Evolutionary conservation across 2,113 vertebrate species (phyloP).

Genomic region (Mobula birostris): DNA sequence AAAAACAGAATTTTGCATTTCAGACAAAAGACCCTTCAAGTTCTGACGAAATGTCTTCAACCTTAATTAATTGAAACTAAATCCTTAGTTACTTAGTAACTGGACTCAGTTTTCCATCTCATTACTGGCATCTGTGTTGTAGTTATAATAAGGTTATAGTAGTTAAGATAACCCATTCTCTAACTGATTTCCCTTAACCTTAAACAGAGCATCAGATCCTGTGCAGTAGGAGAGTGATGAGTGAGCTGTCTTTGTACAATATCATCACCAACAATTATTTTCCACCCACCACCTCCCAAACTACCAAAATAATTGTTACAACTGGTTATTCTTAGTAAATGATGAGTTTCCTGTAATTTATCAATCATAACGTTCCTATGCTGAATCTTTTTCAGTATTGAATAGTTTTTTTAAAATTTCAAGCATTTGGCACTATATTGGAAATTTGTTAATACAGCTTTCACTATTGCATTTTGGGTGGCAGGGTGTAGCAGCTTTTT

Average conservation of each 20-base stretch:
- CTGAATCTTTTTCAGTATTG: neutral
- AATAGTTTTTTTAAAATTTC: neutral
- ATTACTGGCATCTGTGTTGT: too few species aligned
- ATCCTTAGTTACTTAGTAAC: too few species aligned
- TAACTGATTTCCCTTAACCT: neutral
- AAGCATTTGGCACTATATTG: neutral
- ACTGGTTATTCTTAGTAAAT: conserved; percentile 9
- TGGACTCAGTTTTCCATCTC: too few species aligned
- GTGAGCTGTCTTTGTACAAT: neutral
- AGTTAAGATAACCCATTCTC: neutral
- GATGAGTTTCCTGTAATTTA: neutral
- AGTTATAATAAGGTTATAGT: too few species aligned
- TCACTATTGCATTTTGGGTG: neutral
- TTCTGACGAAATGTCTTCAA: too few species aligned
- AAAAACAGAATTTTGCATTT: too few species aligned
- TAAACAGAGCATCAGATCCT: neutral
- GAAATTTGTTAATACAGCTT: neutral
- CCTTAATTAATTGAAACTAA: too few species aligned
- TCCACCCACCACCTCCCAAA: neutral
- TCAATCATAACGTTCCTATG: neutral
- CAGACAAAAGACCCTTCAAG: too few species aligned
- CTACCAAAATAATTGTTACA: neutral
- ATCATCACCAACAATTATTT: neutral
- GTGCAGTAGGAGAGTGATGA: neutral
- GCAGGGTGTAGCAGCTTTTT: too few species aligned